Evolutionary conservation across 2,113 vertebrate genomes (phyloP).

Genomic region (Cochlearius cochlearius): DNA sequence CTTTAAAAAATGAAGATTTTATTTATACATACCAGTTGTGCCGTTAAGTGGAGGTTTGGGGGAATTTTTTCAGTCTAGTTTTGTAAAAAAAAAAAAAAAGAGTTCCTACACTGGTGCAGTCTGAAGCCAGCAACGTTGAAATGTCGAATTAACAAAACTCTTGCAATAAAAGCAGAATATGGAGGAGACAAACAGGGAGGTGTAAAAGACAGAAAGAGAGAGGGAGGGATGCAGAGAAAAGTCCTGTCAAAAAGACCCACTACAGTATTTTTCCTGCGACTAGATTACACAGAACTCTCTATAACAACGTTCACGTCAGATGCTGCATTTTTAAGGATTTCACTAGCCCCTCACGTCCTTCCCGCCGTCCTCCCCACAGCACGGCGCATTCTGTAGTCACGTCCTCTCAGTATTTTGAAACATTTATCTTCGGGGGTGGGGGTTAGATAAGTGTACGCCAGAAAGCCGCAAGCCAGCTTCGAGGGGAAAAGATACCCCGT

Average conservation of each 20-base stretch:
- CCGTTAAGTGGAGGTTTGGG: constrained; percentile 39
- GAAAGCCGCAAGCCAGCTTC: constrained; percentile 47
- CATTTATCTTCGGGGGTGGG: not conserved
- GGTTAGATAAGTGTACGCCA: constrained; percentile 12
- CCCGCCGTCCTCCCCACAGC: not conserved
- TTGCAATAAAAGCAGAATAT: not conserved
- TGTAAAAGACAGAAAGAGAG: not conserved
- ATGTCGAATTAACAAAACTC: constrained; percentile 9
- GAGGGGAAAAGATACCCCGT: not conserved
- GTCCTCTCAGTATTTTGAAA: constrained; percentile 13
- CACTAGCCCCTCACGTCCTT: not conserved
- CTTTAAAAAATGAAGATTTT: constrained; percentile 75
- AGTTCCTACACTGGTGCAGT: not conserved
- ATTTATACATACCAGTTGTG: constrained; percentile 72
- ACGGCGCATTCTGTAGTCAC: not conserved
- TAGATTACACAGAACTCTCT: not conserved
- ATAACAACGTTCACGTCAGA: not conserved
- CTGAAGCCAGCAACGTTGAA: not conserved
- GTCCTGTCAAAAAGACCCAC: not conserved
- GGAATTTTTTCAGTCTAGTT: not conserved
- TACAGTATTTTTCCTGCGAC: not conserved
- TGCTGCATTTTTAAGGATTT: not conserved
- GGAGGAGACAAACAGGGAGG: not conserved
- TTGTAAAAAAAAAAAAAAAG: not conserved
- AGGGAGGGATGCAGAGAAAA: not conserved